Evolutionary conservation across 2,888 invertebrate genomes (phyloP).

Genomic region (Morinoia aosen): DNA sequence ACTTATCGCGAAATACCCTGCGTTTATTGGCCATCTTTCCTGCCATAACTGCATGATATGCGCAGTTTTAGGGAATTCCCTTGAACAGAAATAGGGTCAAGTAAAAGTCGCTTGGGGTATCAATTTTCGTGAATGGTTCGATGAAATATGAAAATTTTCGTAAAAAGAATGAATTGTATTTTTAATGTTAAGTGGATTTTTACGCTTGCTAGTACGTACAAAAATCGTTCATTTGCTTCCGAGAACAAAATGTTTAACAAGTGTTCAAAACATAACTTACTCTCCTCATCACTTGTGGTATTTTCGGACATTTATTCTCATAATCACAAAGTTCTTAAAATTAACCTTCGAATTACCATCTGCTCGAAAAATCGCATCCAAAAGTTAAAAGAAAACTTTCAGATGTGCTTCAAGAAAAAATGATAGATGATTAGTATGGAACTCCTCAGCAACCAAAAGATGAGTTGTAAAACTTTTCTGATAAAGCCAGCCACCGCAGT

Average conservation of each 20-base stretch:
- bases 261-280: not conserved
- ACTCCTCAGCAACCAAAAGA: no score
- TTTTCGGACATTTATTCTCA: not conserved
- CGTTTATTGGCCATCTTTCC: not conserved
- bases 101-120: not conserved
- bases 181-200: not conserved
- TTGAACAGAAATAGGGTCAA: not conserved
- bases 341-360: not conserved
- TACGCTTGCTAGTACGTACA: not conserved
- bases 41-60: not conserved
- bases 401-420: not conserved
- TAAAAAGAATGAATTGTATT: not conserved
- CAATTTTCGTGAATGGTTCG: not conserved
- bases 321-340: not conserved
- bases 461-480: no score
- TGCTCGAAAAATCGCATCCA: not conserved
- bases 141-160: not conserved
- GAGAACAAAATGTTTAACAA: not conserved
- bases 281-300: not conserved
- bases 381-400: not conserved
- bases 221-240: not conserved
- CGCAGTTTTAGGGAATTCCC: not conserved
- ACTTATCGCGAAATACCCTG: not conserved
- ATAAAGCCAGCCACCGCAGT: no score
- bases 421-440: no score